phyloP scores from a whole-genome alignment of 2,113 vertebrate genomes.

The Oncorhynchus mykiss region DNA sequence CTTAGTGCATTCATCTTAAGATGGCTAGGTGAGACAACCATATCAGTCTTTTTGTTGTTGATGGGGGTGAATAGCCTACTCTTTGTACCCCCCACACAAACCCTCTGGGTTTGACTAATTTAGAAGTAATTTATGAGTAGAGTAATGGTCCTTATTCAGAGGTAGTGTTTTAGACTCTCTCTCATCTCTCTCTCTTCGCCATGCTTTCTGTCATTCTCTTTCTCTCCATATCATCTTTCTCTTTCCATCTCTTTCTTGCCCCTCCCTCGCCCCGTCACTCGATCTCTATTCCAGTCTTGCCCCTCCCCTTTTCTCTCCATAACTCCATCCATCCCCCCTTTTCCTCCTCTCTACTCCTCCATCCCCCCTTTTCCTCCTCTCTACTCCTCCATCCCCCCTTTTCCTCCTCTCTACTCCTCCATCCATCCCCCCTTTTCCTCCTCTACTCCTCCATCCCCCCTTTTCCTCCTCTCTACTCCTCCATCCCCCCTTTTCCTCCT shows the following conservation, averaged over 20 bases:
- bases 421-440: too few relatives aligned
- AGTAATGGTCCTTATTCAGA: too few relatives aligned
- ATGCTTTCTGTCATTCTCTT: conserved; percentile 9
- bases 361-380: not conserved
- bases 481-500: not conserved
- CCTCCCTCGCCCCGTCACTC: not conserved
- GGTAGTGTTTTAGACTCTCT: not conserved
- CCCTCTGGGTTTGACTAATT: too few relatives aligned
- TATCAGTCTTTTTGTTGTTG: too few relatives aligned
- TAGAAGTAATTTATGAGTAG: too few relatives aligned
- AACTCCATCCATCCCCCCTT: conserved; percentile 5
- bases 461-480: not conserved
- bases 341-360: not conserved
- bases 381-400: conserved; percentile 2
- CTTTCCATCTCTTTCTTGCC: not conserved
- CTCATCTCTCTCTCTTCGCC: conserved; percentile 12
- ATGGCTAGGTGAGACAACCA: too few relatives aligned
- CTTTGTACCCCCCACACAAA: too few relatives aligned
- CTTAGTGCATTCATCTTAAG: too few relatives aligned
- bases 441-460: conserved; percentile 2
- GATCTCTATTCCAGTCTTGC: not conserved
- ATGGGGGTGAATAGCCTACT: too few relatives aligned
- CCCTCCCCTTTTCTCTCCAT: not conserved
- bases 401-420: too few relatives aligned
- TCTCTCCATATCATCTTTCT: not conserved